Evolutionary conservation across 2,888 invertebrate genomes (phyloP).

Genomic region (Apamea epomidion): DNA sequence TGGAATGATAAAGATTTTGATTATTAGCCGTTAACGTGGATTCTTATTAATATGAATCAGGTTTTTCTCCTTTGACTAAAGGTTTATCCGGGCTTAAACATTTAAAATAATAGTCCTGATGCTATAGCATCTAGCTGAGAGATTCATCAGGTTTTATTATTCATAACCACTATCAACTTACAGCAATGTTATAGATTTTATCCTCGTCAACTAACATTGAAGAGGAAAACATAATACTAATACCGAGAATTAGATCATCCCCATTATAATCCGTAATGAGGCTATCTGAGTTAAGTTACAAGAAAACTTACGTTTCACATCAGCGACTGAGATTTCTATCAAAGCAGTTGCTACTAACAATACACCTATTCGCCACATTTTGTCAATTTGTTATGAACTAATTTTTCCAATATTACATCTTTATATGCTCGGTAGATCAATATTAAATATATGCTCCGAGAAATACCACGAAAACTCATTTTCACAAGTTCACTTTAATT

Average conservation of each 20-base stretch:
- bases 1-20: conserved; percentile 64
- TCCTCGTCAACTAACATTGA: neutral
- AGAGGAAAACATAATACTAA: neutral
- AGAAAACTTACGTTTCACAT: conserved; percentile 74
- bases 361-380: conserved; percentile 79
- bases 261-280: neutral
- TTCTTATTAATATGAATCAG: neutral
- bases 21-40: neutral
- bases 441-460: conserved; percentile 70
- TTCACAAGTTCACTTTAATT: conserved; percentile 73
- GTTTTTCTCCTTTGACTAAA: neutral
- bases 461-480: conserved; percentile 58
- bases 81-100: neutral
- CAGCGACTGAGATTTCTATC: conserved; percentile 66
- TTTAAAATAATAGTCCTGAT: neutral
- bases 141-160: neutral
- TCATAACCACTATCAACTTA: neutral
- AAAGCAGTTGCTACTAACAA: conserved; percentile 68
- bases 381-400: conserved; percentile 68
- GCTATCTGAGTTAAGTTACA: neutral
- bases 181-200: neutral
- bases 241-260: neutral
- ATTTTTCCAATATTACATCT: conserved; percentile 72
- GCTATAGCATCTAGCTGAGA: neutral
- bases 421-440: conserved; percentile 77